phyloP scores from a whole-genome alignment of 2,113 vertebrate genomes.

The Phyllopteryx taeniolatus region DNA sequence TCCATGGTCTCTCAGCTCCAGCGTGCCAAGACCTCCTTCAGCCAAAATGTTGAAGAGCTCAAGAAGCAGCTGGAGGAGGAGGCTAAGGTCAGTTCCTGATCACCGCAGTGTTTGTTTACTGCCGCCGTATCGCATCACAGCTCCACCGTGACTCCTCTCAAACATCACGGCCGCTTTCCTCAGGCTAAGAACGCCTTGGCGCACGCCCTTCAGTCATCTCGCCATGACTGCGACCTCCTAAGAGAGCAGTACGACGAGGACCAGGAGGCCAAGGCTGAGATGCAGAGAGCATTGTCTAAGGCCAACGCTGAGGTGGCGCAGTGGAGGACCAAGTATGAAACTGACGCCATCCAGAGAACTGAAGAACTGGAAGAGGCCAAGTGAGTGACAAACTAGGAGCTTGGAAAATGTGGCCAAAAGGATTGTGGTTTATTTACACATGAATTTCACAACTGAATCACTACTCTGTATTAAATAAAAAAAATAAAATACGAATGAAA shows the following conservation, averaged over 20 bases:
- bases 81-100: conserved; percentile 77
- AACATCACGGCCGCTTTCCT: not conserved
- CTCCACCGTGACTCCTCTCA: not conserved
- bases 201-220: conserved; percentile 84
- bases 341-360: conserved; percentile 89
- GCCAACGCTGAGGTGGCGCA: conserved; percentile 89
- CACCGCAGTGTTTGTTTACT: not conserved
- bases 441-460: not conserved
- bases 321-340: conserved; percentile 93
- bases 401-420: not conserved
- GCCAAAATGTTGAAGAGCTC: conserved; percentile 85
- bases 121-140: not conserved
- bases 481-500: too few relatives aligned
- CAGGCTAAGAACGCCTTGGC: conserved; percentile 86
- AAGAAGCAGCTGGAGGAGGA: conserved; percentile 93
- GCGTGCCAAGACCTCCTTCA: conserved; percentile 80
- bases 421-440: not conserved
- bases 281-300: conserved; percentile 87
- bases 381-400: conserved; percentile 67
- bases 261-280: conserved; percentile 83
- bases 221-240: conserved; percentile 88
- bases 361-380: conserved; percentile 95
- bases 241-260: conserved; percentile 93
- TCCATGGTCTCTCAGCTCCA: conserved; percentile 85
- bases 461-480: not conserved